Conservation (phyloP, 2,888 invertebrate genomes). For the Falcaria lacertinaria region DNA sequence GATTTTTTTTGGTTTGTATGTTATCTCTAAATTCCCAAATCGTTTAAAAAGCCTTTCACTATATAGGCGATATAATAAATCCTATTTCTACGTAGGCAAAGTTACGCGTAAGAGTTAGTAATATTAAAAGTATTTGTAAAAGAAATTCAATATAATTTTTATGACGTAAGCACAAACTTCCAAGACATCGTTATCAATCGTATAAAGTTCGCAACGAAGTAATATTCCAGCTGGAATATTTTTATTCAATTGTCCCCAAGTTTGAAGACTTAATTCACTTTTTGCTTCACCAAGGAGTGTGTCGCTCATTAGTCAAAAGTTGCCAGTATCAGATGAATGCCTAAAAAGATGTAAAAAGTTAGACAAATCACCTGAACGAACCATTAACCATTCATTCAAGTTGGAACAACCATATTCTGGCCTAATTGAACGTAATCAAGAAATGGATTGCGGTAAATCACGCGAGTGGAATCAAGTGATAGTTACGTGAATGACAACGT, state of each 20-base stretch:
- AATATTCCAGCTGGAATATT: not conserved
- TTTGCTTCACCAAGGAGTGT: not conserved
- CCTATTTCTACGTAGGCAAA: too few species aligned
- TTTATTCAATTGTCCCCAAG: not conserved
- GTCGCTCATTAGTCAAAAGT: not conserved
- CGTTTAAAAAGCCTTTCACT: too few species aligned
- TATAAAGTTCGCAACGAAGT: too few species aligned
- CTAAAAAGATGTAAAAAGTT: not conserved
- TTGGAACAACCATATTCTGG: not conserved
- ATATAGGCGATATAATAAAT: too few species aligned
- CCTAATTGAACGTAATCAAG: not conserved
- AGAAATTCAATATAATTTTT: too few species aligned
- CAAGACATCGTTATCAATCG: too few species aligned
- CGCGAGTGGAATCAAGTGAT: not conserved
- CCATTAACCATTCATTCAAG: not conserved
- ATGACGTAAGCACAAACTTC: too few species aligned
- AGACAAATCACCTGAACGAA: not conserved
- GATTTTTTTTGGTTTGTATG: too few species aligned
- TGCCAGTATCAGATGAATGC: not conserved
- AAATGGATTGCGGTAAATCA: not conserved
- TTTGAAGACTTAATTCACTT: not conserved
- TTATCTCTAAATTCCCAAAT: too few species aligned
- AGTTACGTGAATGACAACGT: not conserved
- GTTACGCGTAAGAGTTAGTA: too few species aligned
- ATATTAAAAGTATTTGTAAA: too few species aligned